Evolutionary conservation across 2,888 invertebrate species (phyloP).

Genomic region (Metallyticus violacea): DNA sequence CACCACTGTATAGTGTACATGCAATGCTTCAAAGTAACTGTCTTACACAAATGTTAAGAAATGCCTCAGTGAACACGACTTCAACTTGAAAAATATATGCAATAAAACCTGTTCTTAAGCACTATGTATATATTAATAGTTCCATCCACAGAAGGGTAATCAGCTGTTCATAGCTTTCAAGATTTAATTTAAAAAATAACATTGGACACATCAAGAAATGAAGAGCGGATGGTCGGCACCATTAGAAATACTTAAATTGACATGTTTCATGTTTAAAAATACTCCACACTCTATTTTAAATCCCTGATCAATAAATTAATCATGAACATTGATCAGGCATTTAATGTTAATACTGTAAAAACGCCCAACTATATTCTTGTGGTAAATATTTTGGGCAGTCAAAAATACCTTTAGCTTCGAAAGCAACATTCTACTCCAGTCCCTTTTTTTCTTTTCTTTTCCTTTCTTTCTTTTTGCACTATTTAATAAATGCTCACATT

Average conservation of each 20-base stretch:
- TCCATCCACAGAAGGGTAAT: constrained; percentile 5
- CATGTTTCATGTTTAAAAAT: constrained; percentile 16
- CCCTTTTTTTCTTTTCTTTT: background rate
- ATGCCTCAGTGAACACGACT: background rate
- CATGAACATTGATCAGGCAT: constrained; percentile 13
- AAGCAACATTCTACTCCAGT: background rate
- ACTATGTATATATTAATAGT: background rate
- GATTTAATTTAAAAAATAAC: constrained; percentile 7
- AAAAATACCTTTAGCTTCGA: constrained; percentile 4
- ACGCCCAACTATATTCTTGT: constrained; percentile 1
- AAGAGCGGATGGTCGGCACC: constrained; percentile 21
- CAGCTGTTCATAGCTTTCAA: constrained; percentile 5
- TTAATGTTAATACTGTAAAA: constrained; percentile 24
- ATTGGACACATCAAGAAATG: constrained; percentile 1
- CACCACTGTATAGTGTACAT: background rate
- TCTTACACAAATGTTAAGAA: background rate
- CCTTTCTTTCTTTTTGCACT: background rate
- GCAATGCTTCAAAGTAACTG: background rate
- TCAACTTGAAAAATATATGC: background rate
- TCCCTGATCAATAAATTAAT: background rate
- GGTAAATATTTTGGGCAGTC: constrained; percentile 18
- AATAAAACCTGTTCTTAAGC: constrained; percentile 15
- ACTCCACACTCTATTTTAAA: constrained; percentile 8
- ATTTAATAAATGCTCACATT: background rate
- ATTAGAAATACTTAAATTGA: constrained; percentile 24